Conservation (phyloP, 2,113 vertebrate genomes). For the Sinocyclocheilus rhinocerous region DNA sequence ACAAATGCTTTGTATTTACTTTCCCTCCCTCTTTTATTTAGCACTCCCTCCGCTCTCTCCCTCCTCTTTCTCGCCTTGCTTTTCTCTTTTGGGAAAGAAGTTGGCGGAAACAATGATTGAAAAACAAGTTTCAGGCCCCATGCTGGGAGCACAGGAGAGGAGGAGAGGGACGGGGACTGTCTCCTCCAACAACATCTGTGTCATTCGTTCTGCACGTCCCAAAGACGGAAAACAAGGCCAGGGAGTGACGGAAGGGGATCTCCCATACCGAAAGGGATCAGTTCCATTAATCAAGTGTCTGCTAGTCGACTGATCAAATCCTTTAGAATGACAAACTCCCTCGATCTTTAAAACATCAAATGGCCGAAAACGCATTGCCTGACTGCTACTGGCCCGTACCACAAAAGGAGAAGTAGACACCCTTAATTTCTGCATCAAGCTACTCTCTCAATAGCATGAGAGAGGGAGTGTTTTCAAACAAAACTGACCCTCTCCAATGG, state of each 20-base stretch:
- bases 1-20: conserved; percentile 69
- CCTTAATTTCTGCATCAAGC: conserved; percentile 38
- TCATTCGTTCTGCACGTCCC: conserved; percentile 73
- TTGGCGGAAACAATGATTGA: conserved; percentile 75
- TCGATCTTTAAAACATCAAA: conserved; percentile 42
- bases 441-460: conserved; percentile 45
- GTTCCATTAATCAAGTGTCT: conserved; percentile 68
- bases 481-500: conserved; percentile 68
- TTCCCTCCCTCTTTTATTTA: conserved; percentile 68
- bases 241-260: conserved; percentile 56
- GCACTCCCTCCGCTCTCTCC: conserved; percentile 54
- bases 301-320: conserved; percentile 53
- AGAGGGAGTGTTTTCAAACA: conserved; percentile 70
- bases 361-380: not conserved
- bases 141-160: conserved; percentile 75
- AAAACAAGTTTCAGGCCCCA: conserved; percentile 82
- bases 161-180: conserved; percentile 71
- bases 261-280: conserved; percentile 63
- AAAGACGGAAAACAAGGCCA: conserved; percentile 65
- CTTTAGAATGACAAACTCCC: conserved; percentile 37
- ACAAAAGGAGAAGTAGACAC: conserved; percentile 27
- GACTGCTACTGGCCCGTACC: not conserved
- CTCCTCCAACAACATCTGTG: conserved; percentile 80
- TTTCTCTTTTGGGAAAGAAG: conserved; percentile 66
- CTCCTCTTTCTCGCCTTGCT: conserved; percentile 64